A percentile compares a stretch with the other conserved stretches of the same genome.
Evolutionary conservation across 2,797 vertebrate genomes (phyloP).

Genomic region (Ptychadena robeensis): DNA sequence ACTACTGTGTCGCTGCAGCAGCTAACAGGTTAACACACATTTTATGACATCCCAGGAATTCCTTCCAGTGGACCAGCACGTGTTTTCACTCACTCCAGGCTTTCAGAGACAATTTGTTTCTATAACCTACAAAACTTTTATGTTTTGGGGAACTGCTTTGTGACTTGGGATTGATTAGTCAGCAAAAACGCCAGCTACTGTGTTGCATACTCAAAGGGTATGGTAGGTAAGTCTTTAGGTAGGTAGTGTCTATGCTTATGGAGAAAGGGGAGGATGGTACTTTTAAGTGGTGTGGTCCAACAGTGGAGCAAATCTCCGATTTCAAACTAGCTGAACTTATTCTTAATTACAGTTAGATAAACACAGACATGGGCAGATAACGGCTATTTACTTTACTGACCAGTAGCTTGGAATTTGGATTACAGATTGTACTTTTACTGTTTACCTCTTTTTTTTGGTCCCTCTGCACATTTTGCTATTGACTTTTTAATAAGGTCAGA

Average conservation of each 20-base stretch:
- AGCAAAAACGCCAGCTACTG: not conserved
- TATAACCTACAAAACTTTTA: constrained; percentile 49
- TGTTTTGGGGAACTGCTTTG: constrained; percentile 22
- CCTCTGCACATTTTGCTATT: not conserved
- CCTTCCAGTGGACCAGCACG: constrained; percentile 46
- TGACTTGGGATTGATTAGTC: constrained; percentile 14
- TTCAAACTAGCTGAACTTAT: constrained; percentile 27
- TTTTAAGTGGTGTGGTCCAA: not conserved
- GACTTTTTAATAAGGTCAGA: not conserved
- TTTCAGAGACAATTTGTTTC: constrained; percentile 56
- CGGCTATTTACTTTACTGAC: constrained; percentile 29
- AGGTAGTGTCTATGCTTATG: constrained; percentile 3
- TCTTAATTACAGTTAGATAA: constrained; percentile 54
- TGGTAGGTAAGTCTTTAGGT: not conserved
- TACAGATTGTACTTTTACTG: not conserved
- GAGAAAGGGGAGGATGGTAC: not conserved
- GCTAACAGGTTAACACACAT: constrained; percentile 41
- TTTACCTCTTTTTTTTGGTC: not conserved
- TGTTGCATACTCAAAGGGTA: not conserved
- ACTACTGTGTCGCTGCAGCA: constrained; percentile 4
- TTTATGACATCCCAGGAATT: constrained; percentile 57
- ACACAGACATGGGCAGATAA: constrained; percentile 41
- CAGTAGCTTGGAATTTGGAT: constrained; percentile 24
- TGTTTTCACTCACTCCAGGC: constrained; percentile 58
- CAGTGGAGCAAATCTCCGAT: not conserved